Conservation (phyloP, 2,888 invertebrate species). For the Pristionchus entomophagus region DNA sequence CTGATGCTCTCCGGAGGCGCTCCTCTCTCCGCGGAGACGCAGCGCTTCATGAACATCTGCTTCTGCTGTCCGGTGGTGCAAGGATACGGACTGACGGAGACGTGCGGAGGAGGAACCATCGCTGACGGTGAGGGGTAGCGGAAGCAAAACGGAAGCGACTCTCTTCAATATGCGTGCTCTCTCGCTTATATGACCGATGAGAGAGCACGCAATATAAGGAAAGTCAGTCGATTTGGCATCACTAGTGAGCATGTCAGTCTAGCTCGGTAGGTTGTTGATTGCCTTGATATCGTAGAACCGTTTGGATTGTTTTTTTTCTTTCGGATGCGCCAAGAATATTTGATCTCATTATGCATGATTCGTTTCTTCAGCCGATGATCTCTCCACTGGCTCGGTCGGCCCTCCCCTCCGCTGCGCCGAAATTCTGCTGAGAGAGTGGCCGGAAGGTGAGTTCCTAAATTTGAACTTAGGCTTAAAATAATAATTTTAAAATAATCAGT, state of each 20-base stretch:
- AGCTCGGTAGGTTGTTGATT: too few species aligned
- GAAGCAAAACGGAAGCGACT: not conserved
- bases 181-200: too few species aligned
- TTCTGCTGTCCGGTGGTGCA: constrained; percentile 87
- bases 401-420: constrained; percentile 89
- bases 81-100: constrained; percentile 97
- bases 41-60: constrained; percentile 91
- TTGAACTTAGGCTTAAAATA: not conserved
- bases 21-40: constrained; percentile 94
- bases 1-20: constrained; percentile 94
- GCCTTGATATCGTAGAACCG: too few species aligned
- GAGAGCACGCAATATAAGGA: too few species aligned
- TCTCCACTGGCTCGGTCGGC: constrained; percentile 88
- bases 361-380: constrained; percentile 78
- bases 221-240: too few species aligned
- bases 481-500: not conserved
- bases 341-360: not conserved
- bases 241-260: too few species aligned
- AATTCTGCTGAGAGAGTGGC: constrained; percentile 91
- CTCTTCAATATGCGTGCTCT: too few species aligned
- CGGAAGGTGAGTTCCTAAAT: constrained; percentile 81
- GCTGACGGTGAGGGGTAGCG: constrained; percentile 65
- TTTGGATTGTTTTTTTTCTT: too few species aligned
- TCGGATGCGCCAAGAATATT: not conserved
- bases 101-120: constrained; percentile 88